Base-by-base conservation (phyloP, 2,113 vertebrate species). In the Callithrix jacchus region DNA sequence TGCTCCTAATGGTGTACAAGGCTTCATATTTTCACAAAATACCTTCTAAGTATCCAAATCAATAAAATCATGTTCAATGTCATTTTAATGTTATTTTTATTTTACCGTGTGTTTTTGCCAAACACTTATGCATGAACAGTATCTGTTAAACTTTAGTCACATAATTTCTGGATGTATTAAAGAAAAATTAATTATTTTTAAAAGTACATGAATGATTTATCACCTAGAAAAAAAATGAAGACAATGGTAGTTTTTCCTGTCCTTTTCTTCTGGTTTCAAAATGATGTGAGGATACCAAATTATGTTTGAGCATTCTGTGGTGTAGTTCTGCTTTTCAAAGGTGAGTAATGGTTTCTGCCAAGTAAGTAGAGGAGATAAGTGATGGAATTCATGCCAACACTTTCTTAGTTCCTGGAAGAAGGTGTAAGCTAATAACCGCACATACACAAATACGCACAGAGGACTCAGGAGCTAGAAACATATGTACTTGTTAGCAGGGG, bases 351-450 rank as follows among this genome's bases (percentile, higher is more conserved):
- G 21, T 89, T 56, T 94, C 71, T 79, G 4, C 70, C 76, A 83
- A 14, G 20, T 87, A 66, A 92, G 40, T 56, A 56, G 42, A 2
- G 73, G 12, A 88, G 37, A 35, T 80, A 88, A 30, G 30, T 80
- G 81, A 93, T 12, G 95, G 88, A 91, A 85, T 64, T 76, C 66
- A 85, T 89, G 66, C 47, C 64, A 93, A 71, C 35, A 52, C 13
- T 47, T 94, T 52, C 49, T 27, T 83, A 52, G 13, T 45, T 94
- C 81, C 47, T 74, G 20, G 61, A 66, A 90, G 45, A 95, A 87
- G 18, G 7, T 56, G 20, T 49, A 77, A 86, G 71, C 30, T 91
- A 74, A 68, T 61, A 58, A 47, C n/a, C 54, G 91, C 42, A 40
- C 37, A 90, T n/a, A 58, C 18, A 71, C 20, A 42, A 21, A 74